A percentile compares a stretch with the other conserved stretches of the same genome.
phyloP scores from a whole-genome alignment of 2,797 vertebrate genomes.

The Tamandua tetradactyla region DNA sequence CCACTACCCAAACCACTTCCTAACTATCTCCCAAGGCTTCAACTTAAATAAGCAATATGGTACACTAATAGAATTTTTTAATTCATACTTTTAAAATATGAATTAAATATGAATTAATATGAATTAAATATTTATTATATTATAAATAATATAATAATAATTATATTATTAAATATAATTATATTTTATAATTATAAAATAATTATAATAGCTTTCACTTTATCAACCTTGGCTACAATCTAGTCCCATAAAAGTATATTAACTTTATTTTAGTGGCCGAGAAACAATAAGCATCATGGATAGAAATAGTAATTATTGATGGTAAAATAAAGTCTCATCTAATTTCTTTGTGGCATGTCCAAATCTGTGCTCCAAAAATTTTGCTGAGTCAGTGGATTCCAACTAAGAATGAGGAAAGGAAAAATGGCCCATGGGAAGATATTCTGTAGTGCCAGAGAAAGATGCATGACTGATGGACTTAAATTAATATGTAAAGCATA shows the following conservation, averaged over 20 bases:
- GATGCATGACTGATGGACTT: not conserved
- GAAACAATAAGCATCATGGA: not conserved
- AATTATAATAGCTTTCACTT: not conserved
- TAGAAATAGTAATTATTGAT: not conserved
- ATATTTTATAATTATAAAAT: too few relatives aligned
- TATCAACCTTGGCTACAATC: not conserved
- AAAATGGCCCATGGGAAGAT: not conserved
- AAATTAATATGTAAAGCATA: not conserved
- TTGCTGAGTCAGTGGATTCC: not conserved
- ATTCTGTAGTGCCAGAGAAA: not conserved
- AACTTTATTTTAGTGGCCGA: slow-evolving; percentile 19
- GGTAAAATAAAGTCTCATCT: not conserved
- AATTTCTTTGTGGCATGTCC: not conserved
- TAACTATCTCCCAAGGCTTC: not conserved
- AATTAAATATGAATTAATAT: too few relatives aligned
- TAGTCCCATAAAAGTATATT: not conserved
- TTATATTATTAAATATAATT: too few relatives aligned
- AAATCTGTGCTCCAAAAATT: not conserved
- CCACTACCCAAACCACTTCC: too few relatives aligned
- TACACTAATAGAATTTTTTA: not conserved
- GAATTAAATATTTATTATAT: too few relatives aligned
- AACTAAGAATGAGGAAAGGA: not conserved
- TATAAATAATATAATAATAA: too few relatives aligned
- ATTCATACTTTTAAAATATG: not conserved
- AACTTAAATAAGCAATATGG: not conserved